Conservation (phyloP, 2,888 invertebrate species). For the Gibbula magus region DNA sequence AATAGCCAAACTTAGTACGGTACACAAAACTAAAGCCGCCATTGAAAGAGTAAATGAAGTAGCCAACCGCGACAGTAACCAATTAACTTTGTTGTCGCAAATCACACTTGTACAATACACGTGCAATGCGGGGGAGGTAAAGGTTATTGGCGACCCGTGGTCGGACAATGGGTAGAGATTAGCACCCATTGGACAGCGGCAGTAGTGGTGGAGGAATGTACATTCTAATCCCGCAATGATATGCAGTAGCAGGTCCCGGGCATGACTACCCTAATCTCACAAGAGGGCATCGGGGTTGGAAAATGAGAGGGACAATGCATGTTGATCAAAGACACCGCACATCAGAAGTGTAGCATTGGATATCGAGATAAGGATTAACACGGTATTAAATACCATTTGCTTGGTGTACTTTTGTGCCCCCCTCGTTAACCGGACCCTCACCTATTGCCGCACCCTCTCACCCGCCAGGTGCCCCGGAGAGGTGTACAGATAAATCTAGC, state of each 20-base stretch:
- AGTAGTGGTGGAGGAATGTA: neutral
- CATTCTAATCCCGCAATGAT: constrained; percentile 2
- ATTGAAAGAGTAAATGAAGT: constrained; percentile 20
- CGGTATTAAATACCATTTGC: neutral
- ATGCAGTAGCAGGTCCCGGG: constrained; percentile 1
- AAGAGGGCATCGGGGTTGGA: neutral
- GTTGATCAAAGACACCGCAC: neutral
- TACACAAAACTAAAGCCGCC: neutral
- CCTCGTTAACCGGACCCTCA: no score
- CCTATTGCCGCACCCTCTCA: no score
- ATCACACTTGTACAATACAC: neutral
- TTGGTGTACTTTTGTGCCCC: no score
- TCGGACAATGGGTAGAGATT: constrained; percentile 6
- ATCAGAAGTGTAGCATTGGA: constrained; percentile 10
- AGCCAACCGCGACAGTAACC: constrained; percentile 15
- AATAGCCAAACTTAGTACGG: constrained; percentile 8
- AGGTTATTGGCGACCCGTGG: neutral
- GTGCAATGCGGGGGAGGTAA: constrained; percentile 5
- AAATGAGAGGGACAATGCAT: neutral
- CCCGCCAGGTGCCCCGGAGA: no score
- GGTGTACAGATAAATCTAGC: no score
- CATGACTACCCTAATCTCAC: neutral
- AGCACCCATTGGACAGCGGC: constrained; percentile 14
- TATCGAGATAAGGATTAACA: neutral
- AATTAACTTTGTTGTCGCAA: constrained; percentile 18